Conservation (phyloP, 2,888 invertebrate genomes). For the Perithous albicinctus region DNA sequence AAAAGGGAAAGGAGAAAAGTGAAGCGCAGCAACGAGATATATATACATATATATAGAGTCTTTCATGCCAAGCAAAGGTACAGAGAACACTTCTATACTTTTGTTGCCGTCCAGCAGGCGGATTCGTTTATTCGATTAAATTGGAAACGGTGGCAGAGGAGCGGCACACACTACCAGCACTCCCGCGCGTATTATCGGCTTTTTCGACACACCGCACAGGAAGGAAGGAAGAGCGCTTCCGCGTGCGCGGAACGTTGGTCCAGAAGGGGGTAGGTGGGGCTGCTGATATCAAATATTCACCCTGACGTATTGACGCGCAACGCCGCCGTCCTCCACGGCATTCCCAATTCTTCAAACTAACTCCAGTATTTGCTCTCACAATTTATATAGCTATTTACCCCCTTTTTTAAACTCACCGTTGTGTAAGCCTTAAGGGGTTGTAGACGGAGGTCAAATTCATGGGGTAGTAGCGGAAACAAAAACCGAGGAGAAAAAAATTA, state of each 20-base stretch:
- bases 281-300: neutral
- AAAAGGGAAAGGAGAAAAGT: neutral
- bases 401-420: neutral
- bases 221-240: constrained; percentile 29
- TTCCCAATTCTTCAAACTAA: neutral
- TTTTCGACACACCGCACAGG: constrained; percentile 52
- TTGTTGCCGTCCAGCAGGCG: constrained; percentile 56
- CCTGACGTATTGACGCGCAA: constrained; percentile 28
- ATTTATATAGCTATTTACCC: neutral
- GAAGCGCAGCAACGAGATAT: constrained; percentile 6
- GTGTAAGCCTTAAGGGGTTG: too few species aligned
- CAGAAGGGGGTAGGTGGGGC: too few species aligned
- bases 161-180: constrained; percentile 12
- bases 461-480: too few species aligned
- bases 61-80: constrained; percentile 10
- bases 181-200: constrained; percentile 57
- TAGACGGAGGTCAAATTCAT: too few species aligned
- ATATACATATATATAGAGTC: neutral
- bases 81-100: constrained; percentile 21
- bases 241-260: neutral
- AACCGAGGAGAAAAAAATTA: too few species aligned
- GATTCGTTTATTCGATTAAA: constrained; percentile 73
- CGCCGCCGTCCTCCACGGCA: neutral
- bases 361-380: neutral
- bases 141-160: constrained; percentile 63